Base-by-base conservation (phyloP, 1,140 invertebrate species). In the Zaprionus camerounensis region DNA sequence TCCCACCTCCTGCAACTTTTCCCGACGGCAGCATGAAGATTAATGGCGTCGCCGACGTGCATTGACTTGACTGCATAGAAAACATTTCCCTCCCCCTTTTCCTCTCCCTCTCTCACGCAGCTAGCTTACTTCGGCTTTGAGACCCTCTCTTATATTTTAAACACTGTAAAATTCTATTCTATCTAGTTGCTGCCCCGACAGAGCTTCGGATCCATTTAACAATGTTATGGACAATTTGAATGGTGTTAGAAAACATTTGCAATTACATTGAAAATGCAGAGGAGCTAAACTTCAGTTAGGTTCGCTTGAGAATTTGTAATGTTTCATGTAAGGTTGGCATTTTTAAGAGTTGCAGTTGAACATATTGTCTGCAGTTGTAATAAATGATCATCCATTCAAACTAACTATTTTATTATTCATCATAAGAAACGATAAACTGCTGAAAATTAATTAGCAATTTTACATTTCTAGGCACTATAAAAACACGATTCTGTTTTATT, bases 11-110 rank as follows among this genome's bases (percentile, higher is more conserved):
- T 15, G 36, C 7, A 31, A 31, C 13, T 38, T 36, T 44, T 63
- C 46, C 62, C 49, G 63, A 64, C 71, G 71, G 67, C 71, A 80
- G 63, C 70, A 78, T 46, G 64, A 86, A 80, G 77, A 82, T 87
- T 82, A 82, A 86, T 85, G 82, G 80, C 68, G 58, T 64, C 70
- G 44, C 56, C 44, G 15, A 56, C 73, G 61, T 71, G 64, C 73
- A 76, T 80, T 80, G 69, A 65, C 72, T 65, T 57, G 70, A 66
- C 58, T 69, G 66, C 51, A 70, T 74, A 70, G 74, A 70, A 44
- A 15, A 13, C 15, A 49, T 12, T 6, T 26, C 24, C 51, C 17
- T 5, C 26, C 41, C 51, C 17, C 36, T 9, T 17, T 20, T 20
- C 7, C 20, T 49, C 9, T 4, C 0, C 20, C 7, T 20, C 20